A percentile compares a stretch with the other conserved stretches of the same genome.
phyloP scores from a whole-genome alignment of 1,140 invertebrate species.

The Nasonia vitripennis region DNA sequence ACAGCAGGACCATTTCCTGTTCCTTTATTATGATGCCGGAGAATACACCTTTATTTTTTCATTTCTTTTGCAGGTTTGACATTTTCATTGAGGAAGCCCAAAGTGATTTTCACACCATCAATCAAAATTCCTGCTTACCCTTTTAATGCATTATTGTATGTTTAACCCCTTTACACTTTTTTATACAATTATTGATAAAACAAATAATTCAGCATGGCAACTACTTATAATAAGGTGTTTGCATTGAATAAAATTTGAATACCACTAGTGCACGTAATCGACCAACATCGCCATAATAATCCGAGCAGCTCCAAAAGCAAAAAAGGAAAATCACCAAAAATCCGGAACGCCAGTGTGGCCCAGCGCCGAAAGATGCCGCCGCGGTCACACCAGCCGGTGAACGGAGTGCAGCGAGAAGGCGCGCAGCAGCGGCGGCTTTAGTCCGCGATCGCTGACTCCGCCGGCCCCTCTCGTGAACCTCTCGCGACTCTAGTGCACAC shows the following conservation, averaged over 20 bases:
- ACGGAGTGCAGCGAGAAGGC: neutral
- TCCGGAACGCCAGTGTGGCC: neutral
- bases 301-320: neutral
- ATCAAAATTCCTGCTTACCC: neutral
- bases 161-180: neutral
- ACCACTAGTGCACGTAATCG: no score
- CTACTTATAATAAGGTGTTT: no score
- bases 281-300: no score
- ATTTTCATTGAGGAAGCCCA: neutral
- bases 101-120: neutral
- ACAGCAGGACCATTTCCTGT: slow-evolving; percentile 20
- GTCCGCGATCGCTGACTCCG: slow-evolving; percentile 41
- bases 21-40: slow-evolving; percentile 1
- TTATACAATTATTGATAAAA: no score
- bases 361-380: slow-evolving; percentile 15
- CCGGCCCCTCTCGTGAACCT: slow-evolving; percentile 10
- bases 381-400: neutral
- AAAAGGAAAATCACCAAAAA: neutral
- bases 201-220: no score
- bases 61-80: slow-evolving; percentile 5
- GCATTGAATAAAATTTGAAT: no score
- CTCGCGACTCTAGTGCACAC: slow-evolving; percentile 21
- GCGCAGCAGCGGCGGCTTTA: slow-evolving; percentile 10
- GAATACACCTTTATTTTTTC: neutral
- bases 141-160: neutral